These are phyloP conservation scores for Pristionchus maxplancki DNA, from an alignment of 2,888 invertebrate genomes.

Conservation along the genomic window DNA sequence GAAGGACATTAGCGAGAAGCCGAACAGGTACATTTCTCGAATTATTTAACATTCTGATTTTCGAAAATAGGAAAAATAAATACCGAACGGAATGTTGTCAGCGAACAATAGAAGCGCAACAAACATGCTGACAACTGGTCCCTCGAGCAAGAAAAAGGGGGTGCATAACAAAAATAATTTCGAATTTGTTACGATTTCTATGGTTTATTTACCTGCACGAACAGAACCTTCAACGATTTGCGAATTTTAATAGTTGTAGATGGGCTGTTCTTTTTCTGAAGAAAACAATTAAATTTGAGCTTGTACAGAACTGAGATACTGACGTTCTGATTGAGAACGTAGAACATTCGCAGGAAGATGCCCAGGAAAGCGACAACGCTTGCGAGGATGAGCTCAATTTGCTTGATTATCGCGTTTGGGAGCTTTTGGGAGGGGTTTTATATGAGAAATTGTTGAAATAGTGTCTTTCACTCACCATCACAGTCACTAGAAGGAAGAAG, in stretches of 20 bases:
- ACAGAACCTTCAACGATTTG: not conserved
- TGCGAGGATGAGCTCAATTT: not conserved
- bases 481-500: not conserved
- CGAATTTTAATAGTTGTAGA: not conserved
- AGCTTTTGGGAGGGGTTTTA: no score
- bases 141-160: not conserved
- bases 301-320: no score
- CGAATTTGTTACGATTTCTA: not conserved
- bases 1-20: not conserved
- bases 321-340: not conserved
- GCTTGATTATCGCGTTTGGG: no score
- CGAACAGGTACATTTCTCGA: not conserved
- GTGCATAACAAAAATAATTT: not conserved
- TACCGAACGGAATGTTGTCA: not conserved
- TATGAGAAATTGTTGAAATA: no score
- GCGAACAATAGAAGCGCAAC: not conserved
- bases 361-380: not conserved
- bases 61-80: no score
- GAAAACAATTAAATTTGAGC: not conserved
- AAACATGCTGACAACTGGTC: not conserved
- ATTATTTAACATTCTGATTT: no score
- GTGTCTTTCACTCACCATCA: no score
- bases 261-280: not conserved
- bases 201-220: not conserved
- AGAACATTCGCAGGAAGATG: not conserved